phyloP scores from a whole-genome alignment of 2,797 vertebrate species.

The Hippoglossus hippoglossus region DNA sequence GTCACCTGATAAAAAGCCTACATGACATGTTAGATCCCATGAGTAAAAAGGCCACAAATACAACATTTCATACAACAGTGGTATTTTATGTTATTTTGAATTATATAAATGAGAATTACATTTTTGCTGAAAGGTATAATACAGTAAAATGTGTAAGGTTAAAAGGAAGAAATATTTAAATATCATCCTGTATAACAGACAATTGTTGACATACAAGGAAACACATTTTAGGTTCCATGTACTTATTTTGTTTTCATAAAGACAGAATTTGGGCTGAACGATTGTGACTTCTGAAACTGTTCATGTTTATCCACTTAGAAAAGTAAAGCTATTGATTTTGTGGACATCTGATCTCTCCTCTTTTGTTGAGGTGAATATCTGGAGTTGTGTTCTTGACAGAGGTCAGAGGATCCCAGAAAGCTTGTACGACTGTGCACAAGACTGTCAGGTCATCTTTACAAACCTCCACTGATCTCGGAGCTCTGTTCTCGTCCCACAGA shows the following conservation, averaged over 20 bases:
- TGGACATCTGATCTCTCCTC: conserved; percentile 61
- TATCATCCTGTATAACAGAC: background rate
- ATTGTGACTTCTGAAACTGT: conserved; percentile 52
- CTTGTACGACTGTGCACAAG: conserved; percentile 47
- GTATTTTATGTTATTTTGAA: too few species aligned
- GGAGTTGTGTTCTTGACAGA: conserved; percentile 53
- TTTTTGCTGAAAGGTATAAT: too few species aligned
- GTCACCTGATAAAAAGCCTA: too few species aligned
- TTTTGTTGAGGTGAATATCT: conserved; percentile 58
- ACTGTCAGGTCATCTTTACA: conserved; percentile 64
- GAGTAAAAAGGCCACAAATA: too few species aligned
- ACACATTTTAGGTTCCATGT: background rate
- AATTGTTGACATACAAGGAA: conserved; percentile 1
- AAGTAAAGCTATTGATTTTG: conserved; percentile 74
- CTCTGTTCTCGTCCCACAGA: conserved; percentile 71
- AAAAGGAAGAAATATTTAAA: too few species aligned
- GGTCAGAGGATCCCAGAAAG: conserved; percentile 58
- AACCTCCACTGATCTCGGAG: conserved; percentile 62
- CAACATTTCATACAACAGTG: too few species aligned
- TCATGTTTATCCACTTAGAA: conserved; percentile 50
- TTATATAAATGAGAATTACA: too few species aligned
- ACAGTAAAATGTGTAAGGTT: too few species aligned
- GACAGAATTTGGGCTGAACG: conserved; percentile 22
- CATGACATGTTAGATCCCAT: too few species aligned
- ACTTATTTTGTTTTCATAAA: background rate